Base-by-base conservation (phyloP, 2,113 vertebrate genomes). In the Megaceryle maxima region DNA sequence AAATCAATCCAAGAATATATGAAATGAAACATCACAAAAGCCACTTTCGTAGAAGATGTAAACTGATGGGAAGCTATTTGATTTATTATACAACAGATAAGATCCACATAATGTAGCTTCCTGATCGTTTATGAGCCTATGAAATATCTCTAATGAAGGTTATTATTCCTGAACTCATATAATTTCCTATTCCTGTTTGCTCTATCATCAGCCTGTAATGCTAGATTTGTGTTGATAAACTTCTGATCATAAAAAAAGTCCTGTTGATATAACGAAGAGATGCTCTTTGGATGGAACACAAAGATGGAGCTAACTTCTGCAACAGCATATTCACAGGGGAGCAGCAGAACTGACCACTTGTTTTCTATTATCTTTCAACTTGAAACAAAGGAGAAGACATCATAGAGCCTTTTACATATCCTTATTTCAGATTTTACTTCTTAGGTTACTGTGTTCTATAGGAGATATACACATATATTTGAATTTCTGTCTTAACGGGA, bases 1-100 rank as follows among this genome's bases (percentile, higher is more conserved):
- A 82, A 93, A 91, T 94, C 79, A 96, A 44, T 82, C 66, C 41
- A 87, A 83, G 57, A 62, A 66, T 89, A 87, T 83, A 94, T 87
- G 87, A 94, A 96, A 95, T 79, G 73, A 96, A 95, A 89, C 55
- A 70, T 78, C 80, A 59, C 53, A 79, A 75, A 93, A 96, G 82
- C 4, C 53, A 13, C 51, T 96, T 92, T 68, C 0, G 1, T 24
- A 93, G 53, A 77, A 86, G 76, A 90, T 83, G 62, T 60, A 73
- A 59, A 67, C 12, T 69, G 84, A 82, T 31, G 79, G 62, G 83
- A 91, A 90, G 74, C 53, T 70, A 50, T 94, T 90, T 97, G 94
- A 96, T 97, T 96, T 97, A 95, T 96, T 83, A 83, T 92, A 66
- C 46, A 83, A 62, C 35, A 70, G 96, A 88, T 94, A 94, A 88